Conservation (phyloP, 1,140 invertebrate genomes). For the Neodiprion fabricii region DNA sequence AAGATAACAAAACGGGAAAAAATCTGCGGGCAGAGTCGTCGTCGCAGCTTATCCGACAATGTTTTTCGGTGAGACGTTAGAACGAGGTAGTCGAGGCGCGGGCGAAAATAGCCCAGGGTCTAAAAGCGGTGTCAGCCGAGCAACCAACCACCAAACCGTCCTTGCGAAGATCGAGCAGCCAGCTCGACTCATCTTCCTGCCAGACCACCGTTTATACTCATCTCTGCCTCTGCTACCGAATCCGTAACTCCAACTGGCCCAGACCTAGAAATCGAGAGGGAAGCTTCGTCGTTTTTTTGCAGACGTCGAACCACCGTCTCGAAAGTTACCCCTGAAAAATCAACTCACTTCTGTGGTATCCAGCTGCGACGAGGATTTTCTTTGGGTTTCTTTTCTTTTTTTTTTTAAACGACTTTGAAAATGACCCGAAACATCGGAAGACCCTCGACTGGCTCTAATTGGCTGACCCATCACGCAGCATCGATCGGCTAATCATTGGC, state of each 20-base stretch:
- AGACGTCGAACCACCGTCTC: neutral
- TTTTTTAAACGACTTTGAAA: too few species aligned
- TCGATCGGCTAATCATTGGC: too few species aligned
- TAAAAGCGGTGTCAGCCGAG: conserved; percentile 53
- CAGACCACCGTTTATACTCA: neutral
- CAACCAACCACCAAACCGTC: conserved; percentile 13
- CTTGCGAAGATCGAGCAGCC: conserved; percentile 30
- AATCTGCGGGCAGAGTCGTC: conserved; percentile 34
- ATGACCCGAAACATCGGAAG: too few species aligned
- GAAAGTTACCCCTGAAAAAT: too few species aligned
- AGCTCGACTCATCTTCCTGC: conserved; percentile 22
- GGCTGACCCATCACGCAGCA: too few species aligned
- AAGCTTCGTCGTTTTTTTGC: neutral
- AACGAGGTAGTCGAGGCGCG: conserved; percentile 37
- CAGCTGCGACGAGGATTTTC: too few species aligned
- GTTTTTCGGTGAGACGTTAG: conserved; percentile 43
- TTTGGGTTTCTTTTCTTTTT: too few species aligned
- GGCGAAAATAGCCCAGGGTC: conserved; percentile 57
- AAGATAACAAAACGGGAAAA: conserved; percentile 20
- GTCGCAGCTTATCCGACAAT: conserved; percentile 24
- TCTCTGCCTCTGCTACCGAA: neutral
- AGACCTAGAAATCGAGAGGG: neutral
- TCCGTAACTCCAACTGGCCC: neutral
- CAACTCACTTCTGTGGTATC: too few species aligned
- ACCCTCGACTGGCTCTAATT: too few species aligned